These are phyloP conservation scores for Steatornis caripensis DNA, from an alignment of 2,113 vertebrate genomes.

Conservation along the genomic window DNA sequence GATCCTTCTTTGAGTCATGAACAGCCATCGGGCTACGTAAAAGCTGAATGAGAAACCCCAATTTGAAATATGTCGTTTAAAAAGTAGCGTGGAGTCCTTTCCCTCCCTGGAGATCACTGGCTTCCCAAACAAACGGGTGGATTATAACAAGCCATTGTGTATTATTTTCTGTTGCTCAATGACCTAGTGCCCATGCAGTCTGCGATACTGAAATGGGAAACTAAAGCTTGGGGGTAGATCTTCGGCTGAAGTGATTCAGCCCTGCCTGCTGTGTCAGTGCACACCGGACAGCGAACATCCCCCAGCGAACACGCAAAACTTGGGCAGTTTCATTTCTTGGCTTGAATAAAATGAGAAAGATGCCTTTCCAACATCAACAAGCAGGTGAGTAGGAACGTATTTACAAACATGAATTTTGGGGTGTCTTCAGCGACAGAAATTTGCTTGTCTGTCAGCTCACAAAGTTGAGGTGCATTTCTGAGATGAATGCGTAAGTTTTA, in stretches of 20 bases:
- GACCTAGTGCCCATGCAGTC: not conserved
- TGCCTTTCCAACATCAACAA: not conserved
- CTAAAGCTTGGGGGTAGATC: not conserved
- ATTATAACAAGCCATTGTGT: not conserved
- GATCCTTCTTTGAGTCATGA: not conserved
- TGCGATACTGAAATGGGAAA: not conserved
- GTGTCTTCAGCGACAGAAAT: not conserved
- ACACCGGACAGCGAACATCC: not conserved
- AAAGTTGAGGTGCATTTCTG: not conserved
- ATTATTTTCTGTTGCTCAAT: not conserved
- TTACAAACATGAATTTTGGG: not conserved
- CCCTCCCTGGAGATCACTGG: not conserved
- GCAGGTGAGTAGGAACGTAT: not conserved
- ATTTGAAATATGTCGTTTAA: not conserved
- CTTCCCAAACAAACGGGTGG: not conserved
- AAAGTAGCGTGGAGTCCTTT: not conserved
- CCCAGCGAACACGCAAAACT: not conserved
- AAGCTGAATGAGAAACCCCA: not conserved
- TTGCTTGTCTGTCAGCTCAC: not conserved
- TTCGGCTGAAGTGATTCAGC: not conserved
- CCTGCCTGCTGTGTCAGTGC: fast-evolving
- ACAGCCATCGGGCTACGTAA: not conserved
- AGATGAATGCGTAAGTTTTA: not conserved
- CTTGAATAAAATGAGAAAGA: not conserved
- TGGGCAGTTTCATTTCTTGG: not conserved